These are phyloP conservation scores for Schizopygopsis malacanthus DNA, from an alignment of 2,797 vertebrate genomes.

Conservation along the genomic window DNA sequence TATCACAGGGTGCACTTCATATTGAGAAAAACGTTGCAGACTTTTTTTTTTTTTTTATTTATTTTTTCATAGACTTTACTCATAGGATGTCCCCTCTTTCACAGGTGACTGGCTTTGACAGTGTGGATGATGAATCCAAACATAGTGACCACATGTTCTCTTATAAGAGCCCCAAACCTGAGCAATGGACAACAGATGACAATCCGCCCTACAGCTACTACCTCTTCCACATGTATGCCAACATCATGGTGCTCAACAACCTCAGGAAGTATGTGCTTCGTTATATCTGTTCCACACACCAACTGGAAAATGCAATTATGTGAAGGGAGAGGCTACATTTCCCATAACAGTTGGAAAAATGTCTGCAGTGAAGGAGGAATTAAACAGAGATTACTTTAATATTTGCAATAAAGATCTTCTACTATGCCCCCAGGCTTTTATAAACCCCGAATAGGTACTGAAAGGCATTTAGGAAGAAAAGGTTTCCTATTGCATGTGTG, in stretches of 20 bases:
- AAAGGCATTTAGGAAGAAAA: conserved; percentile 10
- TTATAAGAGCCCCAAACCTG: conserved; percentile 91
- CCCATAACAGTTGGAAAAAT: background rate
- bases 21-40: background rate
- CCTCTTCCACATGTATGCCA: conserved; percentile 97
- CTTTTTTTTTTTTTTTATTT: too few relatives aligned
- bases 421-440: conserved; percentile 26
- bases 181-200: conserved; percentile 88
- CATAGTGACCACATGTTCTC: conserved; percentile 97
- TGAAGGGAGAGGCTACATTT: background rate
- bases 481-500: conserved; percentile 29
- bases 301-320: background rate
- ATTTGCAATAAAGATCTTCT: conserved; percentile 11
- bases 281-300: background rate
- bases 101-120: conserved; percentile 96
- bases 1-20: background rate
- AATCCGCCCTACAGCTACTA: conserved; percentile 98
- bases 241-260: conserved; percentile 98
- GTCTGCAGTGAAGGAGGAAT: background rate
- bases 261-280: conserved; percentile 85
- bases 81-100: background rate
- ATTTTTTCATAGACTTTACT: background rate
- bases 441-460: conserved; percentile 23
- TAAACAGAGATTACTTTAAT: conserved; percentile 12
- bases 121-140: conserved; percentile 97